These are phyloP conservation scores for Ia io DNA, from an alignment of 2,113 vertebrate species.

Conservation along the genomic window DNA sequence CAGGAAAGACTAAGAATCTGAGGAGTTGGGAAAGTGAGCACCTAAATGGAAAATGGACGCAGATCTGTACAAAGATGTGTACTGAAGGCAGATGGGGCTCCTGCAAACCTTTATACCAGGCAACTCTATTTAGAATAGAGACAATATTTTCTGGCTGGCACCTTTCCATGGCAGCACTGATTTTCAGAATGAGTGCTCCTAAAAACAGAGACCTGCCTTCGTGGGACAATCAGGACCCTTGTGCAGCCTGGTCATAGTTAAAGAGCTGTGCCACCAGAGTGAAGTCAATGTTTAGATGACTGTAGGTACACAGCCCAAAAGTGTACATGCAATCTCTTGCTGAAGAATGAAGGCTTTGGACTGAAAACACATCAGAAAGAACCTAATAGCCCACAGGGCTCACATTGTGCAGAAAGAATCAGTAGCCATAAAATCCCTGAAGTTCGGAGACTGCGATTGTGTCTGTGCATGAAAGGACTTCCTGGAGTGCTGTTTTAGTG, in stretches of 20 bases:
- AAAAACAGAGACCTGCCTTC: neutral
- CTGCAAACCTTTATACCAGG: neutral
- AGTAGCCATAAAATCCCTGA: neutral
- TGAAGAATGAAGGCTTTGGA: neutral
- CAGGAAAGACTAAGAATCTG: neutral
- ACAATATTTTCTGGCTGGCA: neutral
- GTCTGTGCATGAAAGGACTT: neutral
- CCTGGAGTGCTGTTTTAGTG: neutral
- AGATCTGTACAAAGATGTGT: neutral
- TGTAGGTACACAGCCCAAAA: neutral
- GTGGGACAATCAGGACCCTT: neutral
- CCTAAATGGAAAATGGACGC: neutral
- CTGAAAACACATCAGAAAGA: neutral
- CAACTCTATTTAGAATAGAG: neutral
- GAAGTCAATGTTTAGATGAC: neutral
- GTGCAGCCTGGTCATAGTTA: neutral
- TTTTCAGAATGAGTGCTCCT: constrained; percentile 1
- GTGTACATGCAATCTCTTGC: neutral
- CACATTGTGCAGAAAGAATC: neutral
- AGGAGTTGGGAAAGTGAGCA: neutral
- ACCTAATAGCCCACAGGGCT: neutral
- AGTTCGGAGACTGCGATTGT: neutral
- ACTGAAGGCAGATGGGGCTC: neutral
- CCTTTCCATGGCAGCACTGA: neutral
- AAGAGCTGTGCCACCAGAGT: neutral